phyloP scores from a whole-genome alignment of 2,797 vertebrate genomes.

The Stomatorhinus walkeri region DNA sequence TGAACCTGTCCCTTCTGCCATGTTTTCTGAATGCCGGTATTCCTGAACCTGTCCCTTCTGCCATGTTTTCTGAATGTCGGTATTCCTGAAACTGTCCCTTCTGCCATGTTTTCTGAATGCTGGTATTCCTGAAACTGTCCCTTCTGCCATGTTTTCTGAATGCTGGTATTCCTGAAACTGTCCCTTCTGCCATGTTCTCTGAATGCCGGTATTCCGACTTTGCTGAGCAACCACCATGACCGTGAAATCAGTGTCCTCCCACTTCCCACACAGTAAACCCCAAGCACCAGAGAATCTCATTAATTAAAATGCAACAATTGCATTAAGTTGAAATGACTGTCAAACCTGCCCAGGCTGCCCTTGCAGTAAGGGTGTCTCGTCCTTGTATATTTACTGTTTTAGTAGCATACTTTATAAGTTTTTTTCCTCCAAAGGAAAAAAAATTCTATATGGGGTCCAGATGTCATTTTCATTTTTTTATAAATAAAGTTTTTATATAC shows the following conservation, averaged over 20 bases:
- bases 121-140: background rate
- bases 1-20: no score
- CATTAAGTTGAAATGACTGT: background rate
- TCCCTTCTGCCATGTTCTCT: background rate
- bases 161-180: background rate
- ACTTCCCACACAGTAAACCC: background rate
- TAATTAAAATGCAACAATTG: conserved; percentile 2
- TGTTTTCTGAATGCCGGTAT: no score
- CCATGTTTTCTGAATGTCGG: no score
- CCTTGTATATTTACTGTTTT: background rate
- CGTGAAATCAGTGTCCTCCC: background rate
- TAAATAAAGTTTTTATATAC: background rate
- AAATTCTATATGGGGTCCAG: background rate
- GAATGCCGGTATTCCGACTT: background rate
- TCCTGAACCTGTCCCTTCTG: background rate
- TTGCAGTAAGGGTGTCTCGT: background rate
- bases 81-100: background rate
- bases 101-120: background rate
- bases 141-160: background rate
- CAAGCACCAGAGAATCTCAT: background rate
- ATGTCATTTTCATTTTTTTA: background rate
- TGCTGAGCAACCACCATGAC: background rate
- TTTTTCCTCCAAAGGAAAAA: background rate
- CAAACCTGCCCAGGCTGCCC: background rate
- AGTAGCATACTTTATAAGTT: background rate